phyloP scores from a whole-genome alignment of 2,797 vertebrate genomes.

The Silurus aristotelis region DNA sequence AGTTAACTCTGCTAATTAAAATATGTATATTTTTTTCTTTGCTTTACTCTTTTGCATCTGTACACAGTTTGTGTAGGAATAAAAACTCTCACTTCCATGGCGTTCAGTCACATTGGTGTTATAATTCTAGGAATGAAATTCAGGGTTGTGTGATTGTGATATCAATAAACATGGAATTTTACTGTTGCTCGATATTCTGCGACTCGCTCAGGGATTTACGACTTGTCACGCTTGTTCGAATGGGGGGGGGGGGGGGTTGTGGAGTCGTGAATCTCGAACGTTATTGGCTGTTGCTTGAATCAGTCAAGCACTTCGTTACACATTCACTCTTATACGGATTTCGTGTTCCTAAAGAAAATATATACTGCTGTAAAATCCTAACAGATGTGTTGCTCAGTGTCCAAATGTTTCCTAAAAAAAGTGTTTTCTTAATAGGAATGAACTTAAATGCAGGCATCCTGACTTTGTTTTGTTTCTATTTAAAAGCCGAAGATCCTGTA shows the following conservation, averaged over 20 bases:
- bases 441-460: neutral
- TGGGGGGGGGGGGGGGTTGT: neutral
- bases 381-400: too few species aligned
- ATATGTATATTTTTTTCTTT: neutral
- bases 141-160: neutral
- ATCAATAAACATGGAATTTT: neutral
- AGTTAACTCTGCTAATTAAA: neutral
- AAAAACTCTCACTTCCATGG: neutral
- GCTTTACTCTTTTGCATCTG: neutral
- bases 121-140: neutral
- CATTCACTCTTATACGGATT: neutral
- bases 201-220: neutral
- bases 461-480: neutral
- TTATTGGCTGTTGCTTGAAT: neutral
- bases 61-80: neutral
- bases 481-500: neutral
- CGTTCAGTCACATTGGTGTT: neutral
- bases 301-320: neutral
- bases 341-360: neutral
- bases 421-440: too few species aligned
- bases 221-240: neutral
- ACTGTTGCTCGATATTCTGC: too few species aligned
- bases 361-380: too few species aligned
- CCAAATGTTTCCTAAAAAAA: too few species aligned
- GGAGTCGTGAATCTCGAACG: neutral